Evolutionary conservation across 2,797 vertebrate species (phyloP), one percentile per base, ranked within the genome.

Genomic region (Schizopygopsis pylzovi): DNA sequence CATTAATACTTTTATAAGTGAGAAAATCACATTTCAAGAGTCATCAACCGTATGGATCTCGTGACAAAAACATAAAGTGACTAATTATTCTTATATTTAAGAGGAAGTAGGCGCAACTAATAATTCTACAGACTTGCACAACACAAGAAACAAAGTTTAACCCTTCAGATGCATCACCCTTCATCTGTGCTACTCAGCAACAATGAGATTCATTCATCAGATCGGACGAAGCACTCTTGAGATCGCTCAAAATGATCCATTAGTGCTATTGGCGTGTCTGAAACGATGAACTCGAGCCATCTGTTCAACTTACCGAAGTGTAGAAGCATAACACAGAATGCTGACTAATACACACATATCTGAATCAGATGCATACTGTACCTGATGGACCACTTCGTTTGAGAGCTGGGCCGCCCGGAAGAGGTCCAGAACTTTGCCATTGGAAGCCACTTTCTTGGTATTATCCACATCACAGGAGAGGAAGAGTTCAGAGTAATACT

Each of bases 391-490:
- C 92, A 98, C 97, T 94, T 99, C 98, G 94, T 93, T 96, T 88
- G 97, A 96, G 70, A 99, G 96, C 96, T 99, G 98, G 91, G 98
- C 97, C 94, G 98, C 97, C 95, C 97, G 96, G 95, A 99, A 98
- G 87, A 99, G 97, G 94, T 99, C 98, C 90, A 98, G 95, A 92
- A 99, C 98, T 92, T 97, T 96, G 85, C 96, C 97, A 89, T 97
- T 97, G 90, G 97, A 97, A 82, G 97, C 97, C 93, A 98, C 97
- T 96, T 99, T 99, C 92, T 99, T 98, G 90, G 97, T 97, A 95
- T 97, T 97, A 92, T 99, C 98, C 90, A 97, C 97, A 95, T 99
- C 98, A 96, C 98, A 99, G 95, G 98, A 98, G 63, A 96, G 94
- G 94, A 99, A 99, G 92, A 99, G 94, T 86, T 99, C 98, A 90